Percentiles rank a stretch among this genome's conserved stretches.
phyloP scores from a whole-genome alignment of 2,888 invertebrate species.

The Orgyia antiqua region DNA sequence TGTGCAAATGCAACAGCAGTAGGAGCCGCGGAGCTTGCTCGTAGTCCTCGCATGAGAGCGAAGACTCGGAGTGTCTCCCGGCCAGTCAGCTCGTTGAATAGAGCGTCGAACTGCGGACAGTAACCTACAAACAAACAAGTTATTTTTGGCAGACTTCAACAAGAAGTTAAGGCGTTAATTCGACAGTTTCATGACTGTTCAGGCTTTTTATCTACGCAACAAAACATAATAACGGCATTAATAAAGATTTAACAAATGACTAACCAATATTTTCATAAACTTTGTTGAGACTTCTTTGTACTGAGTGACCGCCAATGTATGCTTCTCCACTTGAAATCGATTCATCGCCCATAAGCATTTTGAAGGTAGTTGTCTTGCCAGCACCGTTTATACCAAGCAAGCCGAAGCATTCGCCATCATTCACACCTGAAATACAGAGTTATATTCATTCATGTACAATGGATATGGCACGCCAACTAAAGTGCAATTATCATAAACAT shows the following conservation, averaged over 20 bases:
- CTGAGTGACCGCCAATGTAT: slow-evolving; percentile 79
- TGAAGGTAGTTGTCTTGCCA: slow-evolving; percentile 93
- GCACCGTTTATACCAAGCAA: slow-evolving; percentile 91
- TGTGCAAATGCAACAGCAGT: slow-evolving; percentile 65
- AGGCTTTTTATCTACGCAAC: too few relatives aligned
- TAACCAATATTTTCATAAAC: slow-evolving; percentile 80
- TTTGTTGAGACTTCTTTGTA: slow-evolving; percentile 71
- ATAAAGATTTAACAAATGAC: too few relatives aligned
- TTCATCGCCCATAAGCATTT: slow-evolving; percentile 93
- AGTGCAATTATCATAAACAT: too few relatives aligned
- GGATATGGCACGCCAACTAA: too few relatives aligned
- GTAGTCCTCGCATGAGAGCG: slow-evolving; percentile 81
- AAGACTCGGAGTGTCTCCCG: slow-evolving; percentile 83
- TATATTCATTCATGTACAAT: too few relatives aligned
- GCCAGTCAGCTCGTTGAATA: slow-evolving; percentile 84
- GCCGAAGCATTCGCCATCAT: slow-evolving; percentile 88
- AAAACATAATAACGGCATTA: too few relatives aligned
- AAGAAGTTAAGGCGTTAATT: too few relatives aligned
- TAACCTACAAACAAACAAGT: slow-evolving; percentile 66
- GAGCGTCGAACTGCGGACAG: slow-evolving; percentile 87
- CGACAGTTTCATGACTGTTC: too few relatives aligned
- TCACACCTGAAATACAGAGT: slow-evolving; percentile 81
- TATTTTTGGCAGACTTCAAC: too few relatives aligned
- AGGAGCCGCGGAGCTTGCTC: slow-evolving; percentile 39
- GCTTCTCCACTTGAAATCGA: slow-evolving; percentile 83